Evolutionary conservation across 2,888 invertebrate genomes (phyloP).

Genomic region (Sthenelais limicola): DNA sequence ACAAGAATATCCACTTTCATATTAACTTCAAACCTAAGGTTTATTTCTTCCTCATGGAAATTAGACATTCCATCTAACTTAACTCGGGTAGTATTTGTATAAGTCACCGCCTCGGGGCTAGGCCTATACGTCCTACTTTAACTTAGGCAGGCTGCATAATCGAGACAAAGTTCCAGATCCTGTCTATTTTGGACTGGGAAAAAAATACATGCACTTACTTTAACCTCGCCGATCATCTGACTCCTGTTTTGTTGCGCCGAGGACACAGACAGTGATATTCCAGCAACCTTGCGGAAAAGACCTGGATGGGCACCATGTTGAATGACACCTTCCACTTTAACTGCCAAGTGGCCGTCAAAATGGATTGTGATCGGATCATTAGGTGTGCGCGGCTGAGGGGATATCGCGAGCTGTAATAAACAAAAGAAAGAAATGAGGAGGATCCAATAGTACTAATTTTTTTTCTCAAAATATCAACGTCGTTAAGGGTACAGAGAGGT

Average conservation of each 20-base stretch:
- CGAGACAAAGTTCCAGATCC: too few species aligned
- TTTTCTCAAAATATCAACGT: neutral
- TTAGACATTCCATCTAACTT: too few species aligned
- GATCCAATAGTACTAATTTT: too few species aligned
- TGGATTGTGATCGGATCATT: slow-evolving; percentile 89
- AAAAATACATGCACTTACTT: slow-evolving; percentile 52
- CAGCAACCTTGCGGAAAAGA: slow-evolving; percentile 81
- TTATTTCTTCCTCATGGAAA: neutral
- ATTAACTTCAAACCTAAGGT: neutral
- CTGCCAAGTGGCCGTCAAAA: slow-evolving; percentile 85
- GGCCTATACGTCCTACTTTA: too few species aligned
- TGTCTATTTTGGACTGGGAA: neutral
- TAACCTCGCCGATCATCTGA: slow-evolving; percentile 53
- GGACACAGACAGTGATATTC: slow-evolving; percentile 81
- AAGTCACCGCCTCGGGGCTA: too few species aligned
- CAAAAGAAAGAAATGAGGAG: too few species aligned
- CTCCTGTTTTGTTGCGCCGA: slow-evolving; percentile 75
- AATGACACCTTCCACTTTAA: slow-evolving; percentile 95
- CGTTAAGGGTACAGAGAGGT: neutral
- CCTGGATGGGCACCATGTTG: slow-evolving; percentile 77
- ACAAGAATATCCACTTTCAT: neutral
- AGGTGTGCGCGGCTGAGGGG: slow-evolving; percentile 84
- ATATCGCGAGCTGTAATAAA: slow-evolving; percentile 78
- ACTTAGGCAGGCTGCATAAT: too few species aligned
- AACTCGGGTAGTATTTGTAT: too few species aligned